phyloP scores from a whole-genome alignment of 2,113 vertebrate genomes.

The Tachycineta bicolor region DNA sequence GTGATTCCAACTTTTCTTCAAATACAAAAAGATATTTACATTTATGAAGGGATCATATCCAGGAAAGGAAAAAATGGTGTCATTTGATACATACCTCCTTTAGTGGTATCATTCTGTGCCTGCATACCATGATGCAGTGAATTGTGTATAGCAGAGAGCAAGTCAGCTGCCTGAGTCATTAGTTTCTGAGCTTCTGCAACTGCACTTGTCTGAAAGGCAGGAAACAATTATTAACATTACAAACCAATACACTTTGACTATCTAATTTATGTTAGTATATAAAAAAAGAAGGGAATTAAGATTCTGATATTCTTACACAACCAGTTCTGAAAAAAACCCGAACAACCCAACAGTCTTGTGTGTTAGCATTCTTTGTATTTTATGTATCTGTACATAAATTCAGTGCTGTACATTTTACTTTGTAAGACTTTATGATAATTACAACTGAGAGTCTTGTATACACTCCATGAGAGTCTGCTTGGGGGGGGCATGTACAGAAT shows the following conservation, averaged over 20 bases:
- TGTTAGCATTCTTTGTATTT: neutral
- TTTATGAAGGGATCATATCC: neutral
- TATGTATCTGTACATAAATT: neutral
- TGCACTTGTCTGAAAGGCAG: conserved; percentile 86
- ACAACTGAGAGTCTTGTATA: neutral
- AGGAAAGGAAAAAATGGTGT: neutral
- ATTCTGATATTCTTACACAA: neutral
- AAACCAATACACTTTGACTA: neutral
- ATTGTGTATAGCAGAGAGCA: conserved; percentile 92
- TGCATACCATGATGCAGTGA: conserved; percentile 94
- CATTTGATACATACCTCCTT: conserved; percentile 85
- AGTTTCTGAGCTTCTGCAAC: conserved; percentile 97
- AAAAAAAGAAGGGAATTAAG: neutral
- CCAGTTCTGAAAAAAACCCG: neutral
- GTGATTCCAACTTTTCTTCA: neutral
- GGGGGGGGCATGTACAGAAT: neutral
- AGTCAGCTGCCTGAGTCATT: conserved; percentile 91
- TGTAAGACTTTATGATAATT: neutral
- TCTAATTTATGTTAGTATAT: neutral
- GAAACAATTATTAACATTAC: conserved; percentile 3
- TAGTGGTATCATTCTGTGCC: conserved; percentile 97
- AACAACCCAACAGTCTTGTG: neutral
- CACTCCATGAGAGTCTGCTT: neutral
- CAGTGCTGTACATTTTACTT: neutral
- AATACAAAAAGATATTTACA: neutral